A percentile compares a stretch with the other conserved stretches of the same genome.
Conservation (phyloP, 2,797 vertebrate genomes). For the Miichthys miiuy region DNA sequence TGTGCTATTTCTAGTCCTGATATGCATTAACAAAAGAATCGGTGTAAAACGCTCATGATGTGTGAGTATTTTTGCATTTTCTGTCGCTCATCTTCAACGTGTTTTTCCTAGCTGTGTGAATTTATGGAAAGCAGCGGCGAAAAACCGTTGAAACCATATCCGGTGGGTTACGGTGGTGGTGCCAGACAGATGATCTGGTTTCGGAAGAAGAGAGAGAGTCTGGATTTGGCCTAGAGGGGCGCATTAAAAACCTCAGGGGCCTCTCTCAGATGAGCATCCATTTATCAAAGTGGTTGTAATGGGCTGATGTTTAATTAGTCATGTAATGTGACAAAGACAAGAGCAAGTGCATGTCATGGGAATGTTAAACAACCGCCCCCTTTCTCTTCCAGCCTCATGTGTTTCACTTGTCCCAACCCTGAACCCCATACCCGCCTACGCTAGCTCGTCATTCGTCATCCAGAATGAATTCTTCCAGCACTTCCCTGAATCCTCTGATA, state of each 20-base stretch:
- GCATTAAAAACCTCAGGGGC: conserved; percentile 68
- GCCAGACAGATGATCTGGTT: conserved; percentile 70
- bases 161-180: conserved; percentile 55
- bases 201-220: conserved; percentile 55
- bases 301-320: conserved; percentile 80
- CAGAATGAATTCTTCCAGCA: conserved; percentile 30
- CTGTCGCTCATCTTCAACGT: conserved; percentile 32
- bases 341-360: conserved; percentile 70
- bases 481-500: conserved; percentile 42
- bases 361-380: conserved; percentile 72
- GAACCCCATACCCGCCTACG: conserved; percentile 27
- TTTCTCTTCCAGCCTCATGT: conserved; percentile 35
- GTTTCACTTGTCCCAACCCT: conserved; percentile 20
- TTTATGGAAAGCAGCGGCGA: conserved; percentile 76
- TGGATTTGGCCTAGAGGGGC: conserved; percentile 67
- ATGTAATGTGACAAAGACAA: conserved; percentile 79
- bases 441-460: conserved; percentile 38
- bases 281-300: conserved; percentile 73
- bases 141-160: conserved; percentile 78
- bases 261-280: conserved; percentile 67
- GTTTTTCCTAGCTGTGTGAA: conserved; percentile 60
- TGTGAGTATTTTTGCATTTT: no score
- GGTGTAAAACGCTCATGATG: conserved; percentile 9
- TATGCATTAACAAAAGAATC: neutral
- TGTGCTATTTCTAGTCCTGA: neutral